These are phyloP conservation scores for Periplaneta americana DNA, from an alignment of 1,140 invertebrate genomes.

Conservation along the genomic window DNA sequence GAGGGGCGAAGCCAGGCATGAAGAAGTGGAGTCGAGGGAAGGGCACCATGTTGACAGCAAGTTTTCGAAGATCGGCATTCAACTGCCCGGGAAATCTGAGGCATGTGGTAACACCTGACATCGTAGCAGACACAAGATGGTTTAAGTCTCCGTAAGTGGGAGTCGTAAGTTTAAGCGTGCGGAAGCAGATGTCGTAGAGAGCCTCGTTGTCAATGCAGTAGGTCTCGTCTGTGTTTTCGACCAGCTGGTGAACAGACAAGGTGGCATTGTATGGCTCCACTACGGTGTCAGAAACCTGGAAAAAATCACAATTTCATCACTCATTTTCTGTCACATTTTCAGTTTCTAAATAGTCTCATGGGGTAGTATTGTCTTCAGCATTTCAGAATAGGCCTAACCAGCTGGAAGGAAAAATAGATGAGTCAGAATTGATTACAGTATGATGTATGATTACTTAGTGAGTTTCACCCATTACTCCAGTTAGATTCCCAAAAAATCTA, in stretches of 20 bases:
- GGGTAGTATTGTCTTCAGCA: too few species aligned
- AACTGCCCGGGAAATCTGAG: constrained; percentile 57
- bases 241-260: constrained; percentile 79
- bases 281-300: too few species aligned
- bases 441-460: too few species aligned
- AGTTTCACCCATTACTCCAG: too few species aligned
- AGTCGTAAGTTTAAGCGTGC: constrained; percentile 59
- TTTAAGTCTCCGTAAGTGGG: constrained; percentile 54
- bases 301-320: too few species aligned
- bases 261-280: constrained; percentile 89
- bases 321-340: too few species aligned
- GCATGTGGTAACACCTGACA: constrained; percentile 75
- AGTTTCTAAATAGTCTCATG: too few species aligned
- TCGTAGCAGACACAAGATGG: constrained; percentile 57
- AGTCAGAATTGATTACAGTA: too few species aligned
- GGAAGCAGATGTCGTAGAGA: constrained; percentile 88
- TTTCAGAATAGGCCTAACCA: too few species aligned
- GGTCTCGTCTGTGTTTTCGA: constrained; percentile 83
- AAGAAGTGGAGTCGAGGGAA: constrained; percentile 95
- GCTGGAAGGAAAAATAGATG: too few species aligned
- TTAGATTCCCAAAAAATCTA: too few species aligned
- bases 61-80: constrained; percentile 88
- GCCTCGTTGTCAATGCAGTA: constrained; percentile 87
- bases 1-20: constrained; percentile 85
- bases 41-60: constrained; percentile 97